Evolutionary conservation across 1,140 invertebrate species (phyloP), one percentile per base, ranked within the genome.

Genomic region (Nymphalis io): DNA sequence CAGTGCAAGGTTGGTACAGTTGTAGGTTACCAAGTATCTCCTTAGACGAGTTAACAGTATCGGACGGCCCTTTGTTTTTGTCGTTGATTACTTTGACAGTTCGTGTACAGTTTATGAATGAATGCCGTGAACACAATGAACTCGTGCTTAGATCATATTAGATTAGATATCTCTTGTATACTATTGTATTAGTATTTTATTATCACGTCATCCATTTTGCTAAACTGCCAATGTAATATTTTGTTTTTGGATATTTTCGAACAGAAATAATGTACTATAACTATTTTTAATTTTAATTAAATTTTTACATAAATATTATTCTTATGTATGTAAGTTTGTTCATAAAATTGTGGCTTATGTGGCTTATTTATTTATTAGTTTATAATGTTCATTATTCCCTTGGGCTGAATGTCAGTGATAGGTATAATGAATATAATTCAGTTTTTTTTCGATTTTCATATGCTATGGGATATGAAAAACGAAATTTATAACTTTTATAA

Each of bases 21-120:
- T 11, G 38, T 38, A 16, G 18, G 16, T 18, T 42, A 53, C 18
- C 12, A 15, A n/a, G 20, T 42, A 65, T 15, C 11, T 18, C 1
- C n/a, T 65, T 23, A 6, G 53, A 57, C 38, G 20, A 42, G 18
- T 64, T 51, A 66, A 69, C 23, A 23, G 33, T 51, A 66, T 27
- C 38, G 57, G 61, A 51, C 60, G 70, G 55, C 70, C 81, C 83
- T 87, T 90, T 90, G 88, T 90, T 89, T 87, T 89, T 83, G 68
- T 85, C 76, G 60, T 76, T 73, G 79, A 60, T 73, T 81, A 78
- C 72, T 87, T 91, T 91, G 87, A 91, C 89, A 91, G 82, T 80
- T 91, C 82, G 76, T 74, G 72, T 73, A 77, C 74, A 84, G 71
- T 87, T 78, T 89, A 91, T 91, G 89, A 91, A 91, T 91, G 89